These are phyloP conservation scores for Myrmophylax atrothorax DNA, from an alignment of 2,113 vertebrate genomes.

Conservation along the genomic window DNA sequence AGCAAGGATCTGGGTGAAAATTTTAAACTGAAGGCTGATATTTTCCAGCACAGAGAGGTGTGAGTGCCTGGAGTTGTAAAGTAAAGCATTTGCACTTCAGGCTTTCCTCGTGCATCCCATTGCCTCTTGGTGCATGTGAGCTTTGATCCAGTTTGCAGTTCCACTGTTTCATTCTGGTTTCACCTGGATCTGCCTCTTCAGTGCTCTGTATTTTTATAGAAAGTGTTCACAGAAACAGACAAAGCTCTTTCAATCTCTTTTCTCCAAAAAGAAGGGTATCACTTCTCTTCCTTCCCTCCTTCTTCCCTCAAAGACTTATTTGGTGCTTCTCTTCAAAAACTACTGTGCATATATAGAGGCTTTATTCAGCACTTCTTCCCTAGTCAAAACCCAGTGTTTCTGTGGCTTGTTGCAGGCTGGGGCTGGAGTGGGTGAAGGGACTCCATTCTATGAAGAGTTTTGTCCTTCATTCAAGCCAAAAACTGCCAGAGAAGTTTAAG, in stretches of 20 bases:
- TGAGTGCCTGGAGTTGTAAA: background rate
- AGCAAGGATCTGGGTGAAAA: background rate
- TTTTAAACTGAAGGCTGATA: background rate
- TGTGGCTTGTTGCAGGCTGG: background rate
- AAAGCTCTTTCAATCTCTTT: background rate
- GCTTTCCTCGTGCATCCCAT: background rate
- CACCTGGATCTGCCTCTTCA: background rate
- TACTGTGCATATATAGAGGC: background rate
- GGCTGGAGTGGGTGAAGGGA: background rate
- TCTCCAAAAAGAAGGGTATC: background rate
- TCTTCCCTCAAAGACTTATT: background rate
- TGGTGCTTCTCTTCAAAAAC: background rate
- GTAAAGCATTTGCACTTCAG: background rate
- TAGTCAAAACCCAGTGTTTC: background rate
- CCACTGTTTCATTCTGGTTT: background rate
- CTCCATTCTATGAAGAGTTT: background rate
- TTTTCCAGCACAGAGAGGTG: background rate
- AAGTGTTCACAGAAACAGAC: background rate
- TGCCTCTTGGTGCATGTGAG: background rate
- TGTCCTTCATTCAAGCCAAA: background rate
- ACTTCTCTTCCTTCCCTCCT: background rate
- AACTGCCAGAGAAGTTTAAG: background rate
- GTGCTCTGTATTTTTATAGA: background rate
- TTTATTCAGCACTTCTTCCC: background rate
- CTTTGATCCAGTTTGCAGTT: background rate